These are phyloP conservation scores for Passer montanus DNA, from an alignment of 2,113 vertebrate genomes.

Conservation along the genomic window DNA sequence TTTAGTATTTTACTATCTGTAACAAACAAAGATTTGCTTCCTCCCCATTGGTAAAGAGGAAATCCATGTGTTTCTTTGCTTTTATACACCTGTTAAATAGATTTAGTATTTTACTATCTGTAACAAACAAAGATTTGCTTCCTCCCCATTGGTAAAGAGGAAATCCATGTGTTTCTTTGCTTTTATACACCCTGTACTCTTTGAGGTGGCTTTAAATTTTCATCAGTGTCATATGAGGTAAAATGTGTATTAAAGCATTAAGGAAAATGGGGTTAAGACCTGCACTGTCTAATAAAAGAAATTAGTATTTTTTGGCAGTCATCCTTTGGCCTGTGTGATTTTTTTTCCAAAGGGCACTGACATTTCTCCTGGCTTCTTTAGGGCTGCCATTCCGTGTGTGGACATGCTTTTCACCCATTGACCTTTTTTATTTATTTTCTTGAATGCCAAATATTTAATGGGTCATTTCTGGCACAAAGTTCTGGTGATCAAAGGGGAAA, in stretches of 20 bases:
- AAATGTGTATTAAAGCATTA: background rate
- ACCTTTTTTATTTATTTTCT: background rate
- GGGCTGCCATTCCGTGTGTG: background rate
- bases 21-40: background rate
- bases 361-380: background rate
- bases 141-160: background rate
- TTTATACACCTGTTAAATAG: background rate
- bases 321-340: background rate
- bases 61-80: background rate
- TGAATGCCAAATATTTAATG: background rate
- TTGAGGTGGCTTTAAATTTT: background rate
- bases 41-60: background rate
- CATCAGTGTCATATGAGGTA: background rate
- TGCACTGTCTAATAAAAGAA: background rate
- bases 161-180: background rate
- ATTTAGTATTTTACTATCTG: background rate
- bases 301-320: conserved; percentile 2
- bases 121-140: background rate
- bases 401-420: background rate
- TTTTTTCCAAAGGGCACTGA: background rate
- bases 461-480: background rate
- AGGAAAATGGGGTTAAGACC: conserved; percentile 4
- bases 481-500: background rate
- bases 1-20: background rate
- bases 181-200: background rate